Conservation (phyloP, 1,140 invertebrate genomes). For the Holotrichia oblita region DNA sequence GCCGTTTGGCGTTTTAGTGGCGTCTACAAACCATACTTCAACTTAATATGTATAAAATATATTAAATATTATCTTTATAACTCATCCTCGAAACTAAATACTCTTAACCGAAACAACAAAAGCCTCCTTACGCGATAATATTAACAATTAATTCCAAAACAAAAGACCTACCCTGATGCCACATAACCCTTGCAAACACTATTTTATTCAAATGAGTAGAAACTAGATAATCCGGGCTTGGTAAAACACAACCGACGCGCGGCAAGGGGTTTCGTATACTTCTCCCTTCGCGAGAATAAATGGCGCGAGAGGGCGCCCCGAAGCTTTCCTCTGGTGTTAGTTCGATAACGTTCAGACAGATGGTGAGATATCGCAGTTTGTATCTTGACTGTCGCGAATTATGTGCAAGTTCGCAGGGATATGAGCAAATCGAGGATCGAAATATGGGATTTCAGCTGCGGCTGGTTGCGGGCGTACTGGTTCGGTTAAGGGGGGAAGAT, state of each 20-base stretch:
- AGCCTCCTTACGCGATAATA: background rate
- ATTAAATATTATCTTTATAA: background rate
- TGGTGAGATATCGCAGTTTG: background rate
- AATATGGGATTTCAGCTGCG: background rate
- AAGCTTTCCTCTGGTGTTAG: background rate
- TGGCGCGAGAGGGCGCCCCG: background rate
- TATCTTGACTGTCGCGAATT: background rate
- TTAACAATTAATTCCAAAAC: slow-evolving; percentile 9
- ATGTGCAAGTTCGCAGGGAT: background rate
- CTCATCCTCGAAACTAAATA: background rate
- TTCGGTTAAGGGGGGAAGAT: background rate
- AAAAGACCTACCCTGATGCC: background rate
- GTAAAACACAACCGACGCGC: background rate
- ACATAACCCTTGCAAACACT: background rate
- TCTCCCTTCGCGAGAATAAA: background rate
- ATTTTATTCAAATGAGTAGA: background rate
- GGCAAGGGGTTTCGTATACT: slow-evolving; percentile 17
- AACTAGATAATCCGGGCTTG: slow-evolving; percentile 15
- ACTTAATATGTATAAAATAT: background rate
- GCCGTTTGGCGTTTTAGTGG: too few relatives aligned
- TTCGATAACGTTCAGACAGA: background rate
- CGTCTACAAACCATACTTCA: too few relatives aligned
- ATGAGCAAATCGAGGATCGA: background rate
- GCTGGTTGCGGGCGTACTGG: background rate
- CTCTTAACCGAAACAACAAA: background rate